Evolutionary conservation across 2,113 vertebrate genomes (phyloP).

Genomic region (Austrofundulus limnaeus): DNA sequence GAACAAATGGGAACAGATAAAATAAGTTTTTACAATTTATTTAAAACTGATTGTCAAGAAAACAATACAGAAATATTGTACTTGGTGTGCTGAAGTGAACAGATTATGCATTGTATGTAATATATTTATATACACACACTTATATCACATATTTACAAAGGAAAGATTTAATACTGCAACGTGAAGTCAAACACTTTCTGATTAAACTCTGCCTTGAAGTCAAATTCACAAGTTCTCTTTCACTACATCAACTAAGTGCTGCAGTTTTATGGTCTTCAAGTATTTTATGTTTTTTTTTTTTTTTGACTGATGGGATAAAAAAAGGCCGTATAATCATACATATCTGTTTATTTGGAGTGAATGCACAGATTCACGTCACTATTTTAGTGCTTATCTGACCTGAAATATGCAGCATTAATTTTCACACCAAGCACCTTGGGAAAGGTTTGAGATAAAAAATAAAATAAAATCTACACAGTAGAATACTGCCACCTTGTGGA

Average conservation of each 20-base stretch:
- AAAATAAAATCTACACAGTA: slow-evolving; percentile 23
- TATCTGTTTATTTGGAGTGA: slow-evolving; percentile 12
- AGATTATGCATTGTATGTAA: slow-evolving; percentile 44
- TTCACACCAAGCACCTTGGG: slow-evolving; percentile 46
- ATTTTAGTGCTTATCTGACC: slow-evolving; percentile 34
- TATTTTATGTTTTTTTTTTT: too few species aligned
- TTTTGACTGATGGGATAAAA: slow-evolving; percentile 10
- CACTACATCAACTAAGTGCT: slow-evolving; percentile 14
- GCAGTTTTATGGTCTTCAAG: slow-evolving; percentile 42
- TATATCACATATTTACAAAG: slow-evolving; percentile 72
- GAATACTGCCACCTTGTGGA: slow-evolving; percentile 67
- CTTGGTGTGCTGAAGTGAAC: slow-evolving; percentile 50
- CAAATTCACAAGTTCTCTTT: slow-evolving; percentile 31
- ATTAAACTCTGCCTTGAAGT: slow-evolving; percentile 22
- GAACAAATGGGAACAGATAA: slow-evolving; percentile 33
- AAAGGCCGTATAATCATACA: slow-evolving; percentile 1
- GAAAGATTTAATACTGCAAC: slow-evolving; percentile 57
- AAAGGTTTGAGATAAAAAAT: slow-evolving; percentile 22
- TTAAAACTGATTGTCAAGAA: slow-evolving; percentile 78
- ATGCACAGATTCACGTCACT: not conserved
- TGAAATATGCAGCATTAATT: slow-evolving; percentile 49
- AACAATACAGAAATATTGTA: slow-evolving; percentile 64
- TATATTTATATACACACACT: slow-evolving; percentile 39
- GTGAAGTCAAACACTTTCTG: slow-evolving; percentile 42
- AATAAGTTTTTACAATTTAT: slow-evolving; percentile 70